Base-by-base conservation (phyloP, 2,888 invertebrate genomes). In the Melinaea marsaeus region DNA sequence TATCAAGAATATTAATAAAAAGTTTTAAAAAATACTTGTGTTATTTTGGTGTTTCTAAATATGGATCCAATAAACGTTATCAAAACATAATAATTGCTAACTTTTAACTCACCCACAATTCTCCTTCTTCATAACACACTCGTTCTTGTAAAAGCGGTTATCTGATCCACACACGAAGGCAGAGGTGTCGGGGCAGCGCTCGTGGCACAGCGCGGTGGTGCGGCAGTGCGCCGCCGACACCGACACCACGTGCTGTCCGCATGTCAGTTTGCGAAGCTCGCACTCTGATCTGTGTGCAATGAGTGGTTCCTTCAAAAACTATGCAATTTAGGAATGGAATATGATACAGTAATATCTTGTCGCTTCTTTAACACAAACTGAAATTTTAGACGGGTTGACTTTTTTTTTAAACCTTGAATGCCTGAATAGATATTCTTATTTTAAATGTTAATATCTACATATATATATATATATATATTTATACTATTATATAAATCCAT, bases 141-240 rank as follows among this genome's bases (percentile, higher is more conserved):
- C 96, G 82, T 95, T 97, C 76, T 95, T 94, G 85, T 97, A 97
- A 81, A 97, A 95, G 79, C 96, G 94, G 84, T 96, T 96, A 84
- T 97, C 97, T 7, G 96, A 97, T 46, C 96, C 97, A 80, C 97
- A 97, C 59, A 97, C 96, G 79, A 96, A 97, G 68, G 94, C 94
- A n/a, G 94, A 92, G 32, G 93, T 93, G 64, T 93, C 93, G 33
- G 93, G 92, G 77, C 95, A 96, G 60, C 93, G 92, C 77, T 94
- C 94, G 72, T 93, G 90, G 86, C 97, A 97, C 47, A 95, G 93
- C 1, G 96, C 95, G 0, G 97, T 97, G 37, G 96, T 95, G 69
- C 94, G 94, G 84, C 97, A 97, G 78, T 97, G 96, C 56, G 96
- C 93, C 0, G 95, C 92, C 0, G 97, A 94, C 1, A 97, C 97